Conservation (phyloP, 2,113 vertebrate species). For the Isurus oxyrinchus region DNA sequence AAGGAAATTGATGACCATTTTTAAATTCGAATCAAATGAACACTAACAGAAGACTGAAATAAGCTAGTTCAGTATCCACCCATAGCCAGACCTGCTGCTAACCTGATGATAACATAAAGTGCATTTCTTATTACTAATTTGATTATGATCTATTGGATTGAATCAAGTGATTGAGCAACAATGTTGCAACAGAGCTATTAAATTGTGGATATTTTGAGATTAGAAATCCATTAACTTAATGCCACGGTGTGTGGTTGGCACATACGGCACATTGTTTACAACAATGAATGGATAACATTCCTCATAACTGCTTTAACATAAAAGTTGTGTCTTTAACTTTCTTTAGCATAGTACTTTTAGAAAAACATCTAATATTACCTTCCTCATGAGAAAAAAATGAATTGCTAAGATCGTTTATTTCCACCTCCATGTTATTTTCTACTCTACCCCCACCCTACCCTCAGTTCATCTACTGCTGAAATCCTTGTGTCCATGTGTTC, state of each 20-base stretch:
- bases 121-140: slow-evolving; percentile 10
- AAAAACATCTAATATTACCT: background rate
- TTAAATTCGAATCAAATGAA: slow-evolving; percentile 7
- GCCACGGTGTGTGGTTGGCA: background rate
- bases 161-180: background rate
- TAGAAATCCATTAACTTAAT: background rate
- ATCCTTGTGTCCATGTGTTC: too few relatives aligned
- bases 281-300: background rate
- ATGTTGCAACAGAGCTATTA: background rate
- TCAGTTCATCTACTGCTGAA: too few relatives aligned
- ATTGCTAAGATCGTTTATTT: background rate
- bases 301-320: background rate
- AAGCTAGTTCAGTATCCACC: background rate
- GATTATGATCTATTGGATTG: background rate
- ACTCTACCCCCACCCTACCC: too few relatives aligned
- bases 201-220: background rate
- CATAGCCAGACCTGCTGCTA: background rate
- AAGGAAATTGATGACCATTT: background rate
- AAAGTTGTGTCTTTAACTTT: background rate
- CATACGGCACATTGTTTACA: background rate
- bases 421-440: too few relatives aligned
- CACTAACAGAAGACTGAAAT: background rate
- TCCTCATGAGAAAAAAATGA: background rate
- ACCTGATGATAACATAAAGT: background rate
- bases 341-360: background rate